Percentiles rank a stretch among this genome's conserved stretches.
phyloP scores from a whole-genome alignment of 2,113 vertebrate genomes.

The Antennarius striatus region DNA sequence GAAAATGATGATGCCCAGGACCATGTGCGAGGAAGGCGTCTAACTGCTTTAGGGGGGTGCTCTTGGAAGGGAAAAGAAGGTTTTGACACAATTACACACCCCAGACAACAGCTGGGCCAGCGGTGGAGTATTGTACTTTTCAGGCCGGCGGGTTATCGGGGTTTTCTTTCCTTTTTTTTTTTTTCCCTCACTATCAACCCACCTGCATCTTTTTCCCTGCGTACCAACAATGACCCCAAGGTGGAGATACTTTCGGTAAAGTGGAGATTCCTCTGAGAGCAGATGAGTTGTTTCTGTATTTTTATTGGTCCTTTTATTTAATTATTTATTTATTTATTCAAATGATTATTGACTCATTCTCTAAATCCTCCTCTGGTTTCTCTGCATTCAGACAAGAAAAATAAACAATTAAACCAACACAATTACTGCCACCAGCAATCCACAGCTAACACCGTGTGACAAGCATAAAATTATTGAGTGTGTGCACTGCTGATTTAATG shows the following conservation, averaged over 20 bases:
- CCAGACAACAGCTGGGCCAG: slow-evolving; percentile 89
- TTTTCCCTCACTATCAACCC: slow-evolving; percentile 48
- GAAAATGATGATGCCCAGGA: slow-evolving; percentile 95
- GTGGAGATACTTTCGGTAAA: slow-evolving; percentile 24
- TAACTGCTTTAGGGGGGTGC: slow-evolving; percentile 95
- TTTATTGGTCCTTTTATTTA: background rate
- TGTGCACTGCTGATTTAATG: slow-evolving; percentile 26
- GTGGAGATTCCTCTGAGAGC: slow-evolving; percentile 37
- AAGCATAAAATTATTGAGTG: slow-evolving; percentile 26
- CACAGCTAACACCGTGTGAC: slow-evolving; percentile 26
- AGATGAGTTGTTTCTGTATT: slow-evolving; percentile 1
- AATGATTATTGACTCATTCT: slow-evolving; percentile 43
- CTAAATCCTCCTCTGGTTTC: background rate
- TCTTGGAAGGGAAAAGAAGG: slow-evolving; percentile 84
- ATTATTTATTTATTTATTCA: background rate
- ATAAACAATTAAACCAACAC: slow-evolving; percentile 23
- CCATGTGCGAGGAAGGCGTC: slow-evolving; percentile 75
- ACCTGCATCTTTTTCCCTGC: slow-evolving; percentile 46
- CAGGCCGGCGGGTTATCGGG: slow-evolving; percentile 62
- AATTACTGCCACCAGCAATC: slow-evolving; percentile 23
- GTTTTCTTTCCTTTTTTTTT: background rate
- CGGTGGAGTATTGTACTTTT: slow-evolving; percentile 78
- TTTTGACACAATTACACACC: slow-evolving; percentile 93
- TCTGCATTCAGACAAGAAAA: too few relatives aligned
- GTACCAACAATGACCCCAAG: background rate